Conservation (phyloP, 2,888 invertebrate genomes). For the Mythimna lalbum region DNA sequence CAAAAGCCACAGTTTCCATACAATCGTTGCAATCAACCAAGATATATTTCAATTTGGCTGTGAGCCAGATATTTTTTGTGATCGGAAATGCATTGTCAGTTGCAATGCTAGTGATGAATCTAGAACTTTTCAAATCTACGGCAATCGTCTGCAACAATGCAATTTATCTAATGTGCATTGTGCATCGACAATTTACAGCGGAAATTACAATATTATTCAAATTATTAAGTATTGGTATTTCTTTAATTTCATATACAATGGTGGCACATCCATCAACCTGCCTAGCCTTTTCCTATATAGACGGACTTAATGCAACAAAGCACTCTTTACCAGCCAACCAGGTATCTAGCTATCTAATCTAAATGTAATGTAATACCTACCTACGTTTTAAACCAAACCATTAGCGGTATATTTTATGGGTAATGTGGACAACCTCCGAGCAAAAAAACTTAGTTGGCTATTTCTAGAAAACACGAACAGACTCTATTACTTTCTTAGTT, state of each 20-base stretch:
- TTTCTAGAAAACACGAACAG: not conserved
- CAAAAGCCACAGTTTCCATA: conserved; percentile 76
- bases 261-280: too few species aligned
- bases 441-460: not conserved
- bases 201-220: conserved; percentile 45
- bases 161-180: conserved; percentile 36
- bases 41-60: conserved; percentile 85
- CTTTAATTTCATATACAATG: too few species aligned
- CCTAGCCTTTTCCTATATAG: too few species aligned
- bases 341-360: too few species aligned
- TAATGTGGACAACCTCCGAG: not conserved
- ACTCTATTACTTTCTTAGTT: not conserved
- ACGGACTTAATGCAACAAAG: too few species aligned
- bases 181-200: conserved; percentile 34
- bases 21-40: conserved; percentile 80
- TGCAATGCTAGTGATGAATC: conserved; percentile 69
- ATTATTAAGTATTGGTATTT: not conserved
- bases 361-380: not conserved
- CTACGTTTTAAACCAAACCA: not conserved
- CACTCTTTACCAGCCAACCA: too few species aligned
- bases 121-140: conserved; percentile 41
- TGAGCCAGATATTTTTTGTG: conserved; percentile 80
- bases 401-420: not conserved
- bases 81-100: conserved; percentile 75
- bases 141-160: conserved; percentile 17